Conservation (phyloP, 1,140 invertebrate genomes). For the Drosophila mayri region DNA sequence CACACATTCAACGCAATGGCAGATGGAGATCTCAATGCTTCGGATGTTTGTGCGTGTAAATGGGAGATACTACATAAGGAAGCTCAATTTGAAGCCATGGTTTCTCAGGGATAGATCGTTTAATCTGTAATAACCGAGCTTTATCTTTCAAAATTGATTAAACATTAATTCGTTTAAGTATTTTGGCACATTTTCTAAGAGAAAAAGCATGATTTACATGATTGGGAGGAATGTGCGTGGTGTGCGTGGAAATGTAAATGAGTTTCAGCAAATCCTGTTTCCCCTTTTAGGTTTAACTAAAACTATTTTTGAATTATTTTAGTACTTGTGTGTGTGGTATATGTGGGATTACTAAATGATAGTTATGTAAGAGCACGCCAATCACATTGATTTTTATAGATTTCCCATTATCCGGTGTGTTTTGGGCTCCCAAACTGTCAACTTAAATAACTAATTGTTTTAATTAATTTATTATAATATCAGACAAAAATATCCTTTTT, state of each 20-base stretch:
- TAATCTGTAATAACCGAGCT: too few species aligned
- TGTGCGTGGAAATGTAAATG: slow-evolving; percentile 40
- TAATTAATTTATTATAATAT: background rate
- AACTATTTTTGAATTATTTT: slow-evolving; percentile 8
- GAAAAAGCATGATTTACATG: slow-evolving; percentile 12
- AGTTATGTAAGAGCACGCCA: slow-evolving; percentile 18
- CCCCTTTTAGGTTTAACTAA: background rate
- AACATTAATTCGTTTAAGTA: background rate
- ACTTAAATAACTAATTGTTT: background rate
- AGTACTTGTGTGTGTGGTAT: slow-evolving; percentile 29
- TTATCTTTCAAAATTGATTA: background rate
- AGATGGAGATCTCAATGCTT: slow-evolving; percentile 35
- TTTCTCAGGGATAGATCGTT: background rate
- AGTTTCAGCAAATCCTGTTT: slow-evolving; percentile 12
- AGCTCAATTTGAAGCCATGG: background rate
- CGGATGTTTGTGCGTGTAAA: slow-evolving; percentile 27
- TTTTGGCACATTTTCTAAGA: background rate
- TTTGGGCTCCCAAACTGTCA: background rate
- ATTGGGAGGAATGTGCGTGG: slow-evolving; percentile 24
- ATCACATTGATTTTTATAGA: slow-evolving; percentile 1
- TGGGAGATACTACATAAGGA: background rate
- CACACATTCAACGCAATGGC: slow-evolving; percentile 39
- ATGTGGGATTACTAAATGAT: slow-evolving; percentile 62
- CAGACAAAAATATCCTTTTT: background rate
- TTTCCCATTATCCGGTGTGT: slow-evolving; percentile 11